Evolutionary conservation across 2,888 invertebrate species (phyloP), one percentile per base, ranked within the genome.

Genomic region (Nasonovia ribisnigri): DNA sequence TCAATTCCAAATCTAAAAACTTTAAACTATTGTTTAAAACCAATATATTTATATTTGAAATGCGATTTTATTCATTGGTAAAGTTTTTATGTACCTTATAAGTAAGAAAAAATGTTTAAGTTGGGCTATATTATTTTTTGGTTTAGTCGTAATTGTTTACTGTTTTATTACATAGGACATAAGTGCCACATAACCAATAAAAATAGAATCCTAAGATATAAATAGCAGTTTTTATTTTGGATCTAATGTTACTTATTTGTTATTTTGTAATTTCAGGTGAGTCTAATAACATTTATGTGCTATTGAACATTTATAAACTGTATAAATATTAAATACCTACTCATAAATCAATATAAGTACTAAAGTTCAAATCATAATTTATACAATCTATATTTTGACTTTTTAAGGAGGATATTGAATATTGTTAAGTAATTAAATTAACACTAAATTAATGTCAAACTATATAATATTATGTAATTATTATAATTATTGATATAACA

Each of bases 361-460:
- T 51, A 20, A 54, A 24, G 24, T 16, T 77, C 16, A 77, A 8
- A 20, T 36, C 2, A 36, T 77, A 77, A 20, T 77, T 36, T 77
- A 16, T 67, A 67, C 5, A 16, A 67, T 16, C 13, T 67, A 67
- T 13, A 67, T 29, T n/a, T 67, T n/a, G 13, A 13, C 3, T 29
- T n/a, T 67, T 67, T n/a, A 13, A n/a, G 16, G 1, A 36, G 2
- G n/a, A 36, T 16, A 67, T 67, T n/a, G 6, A n/a, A 67, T 36
- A 36, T 0, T 16, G n/a, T 20, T n/a, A 3, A n/a, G 16, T 11
- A n/a, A 8, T n/a, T 1, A n/a, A 46, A 67, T n/a, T 1, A n/a
- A 16, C 16, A n/a, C 5, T 67, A 16, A 67, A 67, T n/a, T 67
- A 5, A n/a, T n/a, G n/a, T n/a, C 67, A 67, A 67, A 16, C 16